phyloP scores from a whole-genome alignment of 1,140 invertebrate species.

The Aphelinus certus region DNA sequence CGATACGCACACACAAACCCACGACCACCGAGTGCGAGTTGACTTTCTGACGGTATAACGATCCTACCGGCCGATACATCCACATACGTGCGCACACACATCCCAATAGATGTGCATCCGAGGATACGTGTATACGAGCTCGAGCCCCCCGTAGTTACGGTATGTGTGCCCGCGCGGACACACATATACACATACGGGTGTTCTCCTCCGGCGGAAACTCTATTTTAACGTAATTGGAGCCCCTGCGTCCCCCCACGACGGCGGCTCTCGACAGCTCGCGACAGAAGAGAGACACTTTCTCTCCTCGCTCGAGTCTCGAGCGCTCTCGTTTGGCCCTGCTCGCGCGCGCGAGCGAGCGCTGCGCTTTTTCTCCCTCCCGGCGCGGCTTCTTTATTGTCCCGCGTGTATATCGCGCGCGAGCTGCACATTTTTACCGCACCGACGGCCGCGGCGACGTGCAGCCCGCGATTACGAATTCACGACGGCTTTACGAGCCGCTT shows the following conservation, averaged over 20 bases:
- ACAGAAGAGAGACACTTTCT: not conserved
- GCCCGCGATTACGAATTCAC: slow-evolving; percentile 37
- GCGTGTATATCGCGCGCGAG: not conserved
- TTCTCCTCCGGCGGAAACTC: slow-evolving; percentile 34
- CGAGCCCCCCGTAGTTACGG: not conserved
- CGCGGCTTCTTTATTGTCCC: not conserved
- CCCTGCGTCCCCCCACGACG: slow-evolving; percentile 4
- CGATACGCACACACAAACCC: too few species aligned
- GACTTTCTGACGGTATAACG: too few species aligned
- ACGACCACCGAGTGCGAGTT: too few species aligned
- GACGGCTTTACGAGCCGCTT: slow-evolving; percentile 6
- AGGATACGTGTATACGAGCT: too few species aligned
- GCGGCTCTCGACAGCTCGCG: not conserved
- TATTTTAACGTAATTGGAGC: slow-evolving; percentile 43
- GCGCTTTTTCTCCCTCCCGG: slow-evolving; percentile 19
- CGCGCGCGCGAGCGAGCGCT: not conserved
- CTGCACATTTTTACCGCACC: slow-evolving; percentile 8
- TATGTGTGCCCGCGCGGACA: not conserved
- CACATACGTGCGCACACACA: too few species aligned
- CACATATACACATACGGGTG: too few species aligned
- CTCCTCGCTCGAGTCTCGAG: too few species aligned
- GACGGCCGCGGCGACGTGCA: too few species aligned
- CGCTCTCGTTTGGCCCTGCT: too few species aligned
- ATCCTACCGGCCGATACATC: too few species aligned
- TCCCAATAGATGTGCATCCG: too few species aligned